phyloP scores from a whole-genome alignment of 1,140 invertebrate genomes.

The Zaprionus inermis region DNA sequence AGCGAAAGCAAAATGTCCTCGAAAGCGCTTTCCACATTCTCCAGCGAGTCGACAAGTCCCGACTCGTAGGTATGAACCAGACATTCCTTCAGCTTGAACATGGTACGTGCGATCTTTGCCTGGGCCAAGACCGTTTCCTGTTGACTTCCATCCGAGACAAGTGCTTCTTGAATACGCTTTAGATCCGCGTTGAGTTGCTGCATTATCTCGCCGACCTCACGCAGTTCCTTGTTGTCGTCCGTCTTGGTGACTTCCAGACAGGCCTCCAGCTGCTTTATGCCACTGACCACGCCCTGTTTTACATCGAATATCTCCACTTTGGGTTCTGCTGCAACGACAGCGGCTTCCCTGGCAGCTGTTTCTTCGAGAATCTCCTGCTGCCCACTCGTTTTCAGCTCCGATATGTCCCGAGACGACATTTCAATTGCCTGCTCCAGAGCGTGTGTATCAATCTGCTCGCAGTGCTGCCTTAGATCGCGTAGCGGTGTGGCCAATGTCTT shows the following conservation, averaged over 20 bases:
- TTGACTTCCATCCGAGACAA: conserved; percentile 50
- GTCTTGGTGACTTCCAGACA: conserved; percentile 61
- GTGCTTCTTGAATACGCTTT: conserved; percentile 61
- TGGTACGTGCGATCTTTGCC: conserved; percentile 68
- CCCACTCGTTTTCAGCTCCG: conserved; percentile 79
- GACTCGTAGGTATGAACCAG: conserved; percentile 81
- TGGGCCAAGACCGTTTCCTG: conserved; percentile 64
- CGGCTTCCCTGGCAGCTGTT: conserved; percentile 50
- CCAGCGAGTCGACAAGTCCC: conserved; percentile 69
- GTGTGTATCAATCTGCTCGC: conserved; percentile 64
- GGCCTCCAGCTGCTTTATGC: conserved; percentile 73
- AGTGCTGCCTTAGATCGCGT: conserved; percentile 64
- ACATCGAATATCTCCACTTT: conserved; percentile 60
- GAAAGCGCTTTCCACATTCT: conserved; percentile 77
- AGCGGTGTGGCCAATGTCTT: conserved; percentile 67
- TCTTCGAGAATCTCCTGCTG: conserved; percentile 83
- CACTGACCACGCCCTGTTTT: conserved; percentile 70
- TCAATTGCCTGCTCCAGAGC: conserved; percentile 67
- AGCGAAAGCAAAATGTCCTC: conserved; percentile 75
- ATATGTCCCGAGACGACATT: conserved; percentile 75
- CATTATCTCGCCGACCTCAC: conserved; percentile 65
- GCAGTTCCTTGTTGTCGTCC: conserved; percentile 51
- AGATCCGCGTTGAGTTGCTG: conserved; percentile 68
- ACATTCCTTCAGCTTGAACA: conserved; percentile 80
- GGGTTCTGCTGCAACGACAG: conserved; percentile 16